Evolutionary conservation across 2,797 vertebrate species (phyloP).

Genomic region (Anabacerthia variegaticeps): DNA sequence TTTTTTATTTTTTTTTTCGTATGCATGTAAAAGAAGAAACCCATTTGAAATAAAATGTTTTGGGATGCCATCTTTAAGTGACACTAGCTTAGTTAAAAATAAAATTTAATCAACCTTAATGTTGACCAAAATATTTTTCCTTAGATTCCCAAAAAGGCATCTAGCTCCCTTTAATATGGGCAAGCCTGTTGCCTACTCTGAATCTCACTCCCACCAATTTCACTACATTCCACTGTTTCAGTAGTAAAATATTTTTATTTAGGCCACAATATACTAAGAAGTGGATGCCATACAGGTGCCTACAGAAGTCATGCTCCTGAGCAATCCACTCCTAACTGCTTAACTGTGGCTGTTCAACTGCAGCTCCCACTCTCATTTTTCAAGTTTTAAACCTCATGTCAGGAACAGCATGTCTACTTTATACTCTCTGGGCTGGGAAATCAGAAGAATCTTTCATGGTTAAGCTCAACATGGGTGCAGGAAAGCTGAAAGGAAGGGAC

Average conservation of each 20-base stretch:
- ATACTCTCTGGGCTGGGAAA: background rate
- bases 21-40: background rate
- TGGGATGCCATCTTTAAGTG: background rate
- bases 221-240: background rate
- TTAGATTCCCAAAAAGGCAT: background rate
- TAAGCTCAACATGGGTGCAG: background rate
- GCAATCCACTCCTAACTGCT: background rate
- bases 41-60: background rate
- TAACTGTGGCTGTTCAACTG: background rate
- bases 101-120: background rate
- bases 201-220: background rate
- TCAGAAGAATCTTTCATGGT: background rate
- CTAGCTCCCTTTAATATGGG: background rate
- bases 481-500: background rate
- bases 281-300: background rate
- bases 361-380: background rate
- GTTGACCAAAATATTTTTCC: background rate
- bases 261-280: background rate
- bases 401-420: background rate
- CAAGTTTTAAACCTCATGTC: background rate
- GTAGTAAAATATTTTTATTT: background rate
- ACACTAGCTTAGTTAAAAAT: background rate
- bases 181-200: background rate
- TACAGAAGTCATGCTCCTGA: background rate
- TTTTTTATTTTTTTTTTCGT: too few species aligned